phyloP scores from a whole-genome alignment of 2,113 vertebrate genomes.

The Clupea harengus region DNA sequence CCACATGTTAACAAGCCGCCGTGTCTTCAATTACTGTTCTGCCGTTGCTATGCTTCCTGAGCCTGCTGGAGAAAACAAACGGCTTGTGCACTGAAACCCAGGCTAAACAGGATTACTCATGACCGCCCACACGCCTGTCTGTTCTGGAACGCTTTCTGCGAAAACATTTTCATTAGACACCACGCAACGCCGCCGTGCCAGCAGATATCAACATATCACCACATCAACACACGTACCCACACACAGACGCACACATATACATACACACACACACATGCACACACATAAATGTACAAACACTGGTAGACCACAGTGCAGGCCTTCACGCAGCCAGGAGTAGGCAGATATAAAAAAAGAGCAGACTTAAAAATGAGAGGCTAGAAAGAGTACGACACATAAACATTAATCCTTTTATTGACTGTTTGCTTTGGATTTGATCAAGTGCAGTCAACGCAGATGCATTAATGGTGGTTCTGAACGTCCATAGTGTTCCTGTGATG shows the following conservation, averaged over 20 bases:
- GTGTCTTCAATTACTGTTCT: background rate
- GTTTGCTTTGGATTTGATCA: background rate
- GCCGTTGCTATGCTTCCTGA: background rate
- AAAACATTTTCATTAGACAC: slow-evolving; percentile 7
- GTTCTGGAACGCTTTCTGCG: background rate
- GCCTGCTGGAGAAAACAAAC: background rate
- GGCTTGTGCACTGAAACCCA: background rate
- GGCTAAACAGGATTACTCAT: slow-evolving; percentile 1
- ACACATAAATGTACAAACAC: background rate
- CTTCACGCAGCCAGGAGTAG: too few relatives aligned
- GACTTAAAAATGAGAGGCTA: background rate
- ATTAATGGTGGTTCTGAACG: too few relatives aligned
- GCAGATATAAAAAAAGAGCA: too few relatives aligned
- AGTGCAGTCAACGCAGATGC: background rate
- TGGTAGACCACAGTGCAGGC: too few relatives aligned
- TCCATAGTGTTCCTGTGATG: background rate
- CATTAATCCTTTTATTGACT: too few relatives aligned
- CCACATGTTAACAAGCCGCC: background rate
- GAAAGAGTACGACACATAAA: background rate
- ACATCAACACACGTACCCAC: background rate
- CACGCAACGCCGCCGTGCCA: background rate
- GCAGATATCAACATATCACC: slow-evolving; percentile 7
- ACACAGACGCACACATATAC: background rate
- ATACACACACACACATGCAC: background rate
- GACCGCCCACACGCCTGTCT: background rate